Conservation (phyloP, 1,140 invertebrate genomes). For the Zaprionus davidi region DNA sequence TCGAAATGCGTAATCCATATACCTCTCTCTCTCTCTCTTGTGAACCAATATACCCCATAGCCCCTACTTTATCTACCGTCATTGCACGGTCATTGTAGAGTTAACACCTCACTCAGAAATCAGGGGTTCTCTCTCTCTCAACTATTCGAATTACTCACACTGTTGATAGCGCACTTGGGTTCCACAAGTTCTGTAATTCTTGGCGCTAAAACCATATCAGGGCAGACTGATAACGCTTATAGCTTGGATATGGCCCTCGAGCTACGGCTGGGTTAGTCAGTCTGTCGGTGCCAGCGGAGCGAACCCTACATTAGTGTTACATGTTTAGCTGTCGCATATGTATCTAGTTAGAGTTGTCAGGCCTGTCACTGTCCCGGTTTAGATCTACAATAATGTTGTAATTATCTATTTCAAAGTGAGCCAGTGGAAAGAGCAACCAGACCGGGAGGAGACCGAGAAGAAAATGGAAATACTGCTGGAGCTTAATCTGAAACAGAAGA, state of each 20-base stretch:
- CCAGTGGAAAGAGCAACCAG: conserved; percentile 35
- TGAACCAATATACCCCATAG: neutral
- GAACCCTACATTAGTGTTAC: neutral
- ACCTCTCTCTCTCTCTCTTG: neutral
- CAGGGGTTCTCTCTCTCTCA: conserved; percentile 1
- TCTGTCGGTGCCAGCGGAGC: neutral
- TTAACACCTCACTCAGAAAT: conserved; percentile 21
- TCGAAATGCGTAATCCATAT: no score
- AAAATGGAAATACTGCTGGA: conserved; percentile 76
- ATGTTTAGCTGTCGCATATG: neutral
- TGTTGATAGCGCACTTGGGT: conserved; percentile 17
- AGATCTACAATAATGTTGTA: conserved; percentile 22
- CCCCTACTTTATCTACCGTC: neutral
- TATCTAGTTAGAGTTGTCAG: conserved; percentile 32
- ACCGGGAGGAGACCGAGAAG: conserved; percentile 33
- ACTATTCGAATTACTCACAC: conserved; percentile 24
- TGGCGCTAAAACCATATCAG: conserved; percentile 31
- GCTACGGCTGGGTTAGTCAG: conserved; percentile 6
- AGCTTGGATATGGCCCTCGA: neutral
- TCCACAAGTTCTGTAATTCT: conserved; percentile 35
- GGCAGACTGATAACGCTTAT: conserved; percentile 29
- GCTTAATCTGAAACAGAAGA: conserved; percentile 72
- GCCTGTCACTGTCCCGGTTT: conserved; percentile 9
- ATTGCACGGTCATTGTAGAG: neutral
- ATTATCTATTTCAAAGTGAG: conserved; percentile 56